These are phyloP conservation scores for Thecocarcelia acutangulata DNA, from an alignment of 2,888 invertebrate genomes.

Conservation along the genomic window DNA sequence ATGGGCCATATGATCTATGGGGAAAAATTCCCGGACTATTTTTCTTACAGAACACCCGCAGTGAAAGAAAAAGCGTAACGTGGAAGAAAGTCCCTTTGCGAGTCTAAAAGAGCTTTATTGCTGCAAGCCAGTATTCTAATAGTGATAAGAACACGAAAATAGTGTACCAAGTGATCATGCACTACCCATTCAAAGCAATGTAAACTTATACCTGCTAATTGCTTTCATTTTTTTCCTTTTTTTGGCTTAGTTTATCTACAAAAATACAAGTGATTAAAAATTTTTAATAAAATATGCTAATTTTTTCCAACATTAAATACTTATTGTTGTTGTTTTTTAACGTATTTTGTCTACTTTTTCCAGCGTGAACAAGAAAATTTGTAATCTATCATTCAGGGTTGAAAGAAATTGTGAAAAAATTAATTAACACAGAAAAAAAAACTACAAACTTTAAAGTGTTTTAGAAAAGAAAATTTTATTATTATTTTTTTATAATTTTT, in stretches of 20 bases:
- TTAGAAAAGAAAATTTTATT: constrained; percentile 18
- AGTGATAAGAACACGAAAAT: too few relatives aligned
- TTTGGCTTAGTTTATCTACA: neutral
- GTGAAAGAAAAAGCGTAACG: too few relatives aligned
- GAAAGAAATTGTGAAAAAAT: constrained; percentile 70
- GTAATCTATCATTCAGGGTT: constrained; percentile 77
- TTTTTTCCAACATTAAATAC: constrained; percentile 73
- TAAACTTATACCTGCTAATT: constrained; percentile 31
- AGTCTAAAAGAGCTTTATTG: too few relatives aligned
- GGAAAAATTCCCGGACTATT: too few relatives aligned
- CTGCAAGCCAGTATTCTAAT: too few relatives aligned
- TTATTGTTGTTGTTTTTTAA: constrained; percentile 17
- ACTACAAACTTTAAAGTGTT: constrained; percentile 6
- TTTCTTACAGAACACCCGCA: too few relatives aligned
- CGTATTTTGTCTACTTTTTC: constrained; percentile 18
- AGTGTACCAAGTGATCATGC: neutral
- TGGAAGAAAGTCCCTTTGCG: too few relatives aligned
- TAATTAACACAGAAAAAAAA: constrained; percentile 72
- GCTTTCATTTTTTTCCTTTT: constrained; percentile 4
- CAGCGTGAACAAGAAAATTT: constrained; percentile 73
- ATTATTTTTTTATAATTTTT: constrained; percentile 29
- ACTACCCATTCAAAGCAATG: neutral
- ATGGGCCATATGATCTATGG: too few relatives aligned
- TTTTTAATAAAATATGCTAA: constrained; percentile 80
- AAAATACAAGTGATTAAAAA: constrained; percentile 73